Evolutionary conservation across 2,888 invertebrate genomes (phyloP).

Genomic region (Clivina fossor): DNA sequence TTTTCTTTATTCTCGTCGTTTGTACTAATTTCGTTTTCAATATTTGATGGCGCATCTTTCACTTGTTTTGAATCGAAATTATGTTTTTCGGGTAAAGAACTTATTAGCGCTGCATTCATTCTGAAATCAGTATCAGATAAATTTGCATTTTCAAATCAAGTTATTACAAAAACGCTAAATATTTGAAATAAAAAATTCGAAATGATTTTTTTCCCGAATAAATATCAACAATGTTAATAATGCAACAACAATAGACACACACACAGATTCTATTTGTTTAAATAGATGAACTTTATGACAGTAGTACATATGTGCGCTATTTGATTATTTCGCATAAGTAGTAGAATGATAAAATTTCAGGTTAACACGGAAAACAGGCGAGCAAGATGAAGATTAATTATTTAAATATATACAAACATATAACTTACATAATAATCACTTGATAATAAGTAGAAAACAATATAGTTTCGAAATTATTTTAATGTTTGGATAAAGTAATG

Average conservation of each 20-base stretch:
- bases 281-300: conserved; percentile 14
- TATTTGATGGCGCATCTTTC: conserved; percentile 14
- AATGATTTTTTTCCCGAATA: conserved; percentile 4
- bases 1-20: conserved; percentile 13
- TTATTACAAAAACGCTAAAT: conserved; percentile 1
- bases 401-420: background rate
- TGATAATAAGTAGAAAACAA: conserved; percentile 18
- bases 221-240: conserved; percentile 21
- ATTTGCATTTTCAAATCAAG: conserved; percentile 1
- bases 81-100: conserved; percentile 16
- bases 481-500: conserved; percentile 41
- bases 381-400: background rate
- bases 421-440: conserved; percentile 10
- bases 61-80: conserved; percentile 11
- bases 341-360: conserved; percentile 31
- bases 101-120: conserved; percentile 26
- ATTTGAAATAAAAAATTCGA: too few species aligned
- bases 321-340: conserved; percentile 25
- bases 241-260: conserved; percentile 31
- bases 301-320: conserved; percentile 26
- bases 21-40: conserved; percentile 4
- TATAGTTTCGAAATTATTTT: conserved; percentile 19
- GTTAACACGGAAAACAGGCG: conserved; percentile 9
- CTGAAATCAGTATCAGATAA: conserved; percentile 14
- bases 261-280: conserved; percentile 21